Base-by-base conservation (phyloP, 2,113 vertebrate genomes). In the Dissostichus mawsoni region DNA sequence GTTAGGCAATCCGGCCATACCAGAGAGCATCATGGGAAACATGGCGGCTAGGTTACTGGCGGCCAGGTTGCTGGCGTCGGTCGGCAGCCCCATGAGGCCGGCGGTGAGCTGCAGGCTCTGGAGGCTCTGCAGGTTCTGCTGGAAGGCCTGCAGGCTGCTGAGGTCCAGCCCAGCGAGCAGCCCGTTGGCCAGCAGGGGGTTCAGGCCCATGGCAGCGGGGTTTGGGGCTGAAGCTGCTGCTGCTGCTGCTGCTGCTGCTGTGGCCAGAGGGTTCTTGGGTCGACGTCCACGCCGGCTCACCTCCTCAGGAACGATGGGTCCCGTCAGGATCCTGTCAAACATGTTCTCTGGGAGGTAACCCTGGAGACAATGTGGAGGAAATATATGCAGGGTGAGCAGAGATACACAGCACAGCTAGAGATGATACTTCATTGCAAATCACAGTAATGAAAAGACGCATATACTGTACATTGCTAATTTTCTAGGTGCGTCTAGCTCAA, bases 1-100 rank as follows among this genome's bases (percentile, higher is more conserved):
- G 94, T 97, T 99, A n/a, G 97, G 98, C 85, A 99, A 91, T 11
- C 98, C 97, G 5, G 96, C 93, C 97, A 99, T 97, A 69, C 97
- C 97, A 0, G 98, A 98, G 17, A 99, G 95, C 93, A 99, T 96
- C 98, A 99, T 98, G 90, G 98, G 98, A 94, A 99, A 98, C 96
- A 99, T 95, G 84, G 97, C 96, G 18, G 98, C 97, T 86, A 99
- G 61, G 83, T 93, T 98, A 83, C 96, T 98, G 0, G 95, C 95
- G 18, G 97, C 97, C 83, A 96, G 92, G 50, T 97, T 89, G 80
- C 96, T 87, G 10, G 98, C 93, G 29, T 97, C 95, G 0, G 96
- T 91, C 1, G 97, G 97, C 90, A 99, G 93, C 74, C 97, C 97
- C 96, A 99, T 98, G 76, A 99, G 80, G 48, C 97, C 97, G 0